phyloP scores from a whole-genome alignment of 2,888 invertebrate species.

The Troides helena region DNA sequence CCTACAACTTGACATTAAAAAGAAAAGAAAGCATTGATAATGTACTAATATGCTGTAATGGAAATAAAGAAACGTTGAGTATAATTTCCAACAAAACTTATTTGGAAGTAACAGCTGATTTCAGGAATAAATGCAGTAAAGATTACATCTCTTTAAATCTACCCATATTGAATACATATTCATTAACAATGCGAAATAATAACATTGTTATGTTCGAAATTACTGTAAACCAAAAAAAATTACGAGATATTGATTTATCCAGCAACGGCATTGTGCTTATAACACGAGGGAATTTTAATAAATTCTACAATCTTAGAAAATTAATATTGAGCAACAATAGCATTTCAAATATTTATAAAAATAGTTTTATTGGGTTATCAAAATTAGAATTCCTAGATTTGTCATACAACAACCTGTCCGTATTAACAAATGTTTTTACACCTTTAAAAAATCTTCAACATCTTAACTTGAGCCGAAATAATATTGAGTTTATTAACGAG shows the following conservation, averaged over 20 bases:
- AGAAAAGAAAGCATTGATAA: slow-evolving; percentile 52
- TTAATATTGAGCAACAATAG: slow-evolving; percentile 86
- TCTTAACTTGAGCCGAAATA: slow-evolving; percentile 86
- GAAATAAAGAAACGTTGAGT: slow-evolving; percentile 45
- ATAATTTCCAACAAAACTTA: slow-evolving; percentile 60
- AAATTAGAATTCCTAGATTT: slow-evolving; percentile 85
- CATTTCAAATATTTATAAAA: slow-evolving; percentile 77
- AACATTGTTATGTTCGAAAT: slow-evolving; percentile 56
- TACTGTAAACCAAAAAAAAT: slow-evolving; percentile 54
- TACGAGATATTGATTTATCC: slow-evolving; percentile 82
- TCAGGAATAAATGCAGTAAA: slow-evolving; percentile 53
- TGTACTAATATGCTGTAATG: slow-evolving; percentile 58
- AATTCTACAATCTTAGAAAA: slow-evolving; percentile 79
- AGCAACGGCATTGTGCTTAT: slow-evolving; percentile 78
- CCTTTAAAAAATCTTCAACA: slow-evolving; percentile 82
- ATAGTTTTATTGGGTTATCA: slow-evolving; percentile 81
- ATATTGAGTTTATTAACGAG: slow-evolving; percentile 82
- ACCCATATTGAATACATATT: slow-evolving; percentile 55
- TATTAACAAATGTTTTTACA: slow-evolving; percentile 79
- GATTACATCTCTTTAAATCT: slow-evolving; percentile 52
- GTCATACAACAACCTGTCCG: slow-evolving; percentile 83
- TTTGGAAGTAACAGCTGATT: slow-evolving; percentile 51
- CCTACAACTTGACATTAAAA: slow-evolving; percentile 60
- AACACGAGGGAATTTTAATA: slow-evolving; percentile 77
- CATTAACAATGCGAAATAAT: slow-evolving; percentile 59